Evolutionary conservation across 2,113 vertebrate species (phyloP).

Genomic region (Anseranas semipalmata): DNA sequence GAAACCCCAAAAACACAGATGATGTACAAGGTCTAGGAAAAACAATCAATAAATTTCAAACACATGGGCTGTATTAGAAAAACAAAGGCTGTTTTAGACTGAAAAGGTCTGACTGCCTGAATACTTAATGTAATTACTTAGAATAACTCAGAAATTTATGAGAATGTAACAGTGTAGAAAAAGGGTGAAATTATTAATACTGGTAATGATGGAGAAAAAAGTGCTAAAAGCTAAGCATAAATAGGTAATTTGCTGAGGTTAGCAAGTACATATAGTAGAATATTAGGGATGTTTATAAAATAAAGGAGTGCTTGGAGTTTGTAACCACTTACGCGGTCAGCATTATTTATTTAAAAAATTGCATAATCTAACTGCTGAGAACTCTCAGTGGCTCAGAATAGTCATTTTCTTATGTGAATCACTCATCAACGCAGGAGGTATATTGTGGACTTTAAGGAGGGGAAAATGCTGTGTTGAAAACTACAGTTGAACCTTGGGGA

Average conservation of each 20-base stretch:
- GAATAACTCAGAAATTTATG: not conserved
- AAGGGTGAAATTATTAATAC: not conserved
- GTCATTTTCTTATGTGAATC: not conserved
- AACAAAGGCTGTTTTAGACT: not conserved
- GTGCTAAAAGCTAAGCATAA: not conserved
- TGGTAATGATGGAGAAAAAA: not conserved
- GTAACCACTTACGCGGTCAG: not conserved
- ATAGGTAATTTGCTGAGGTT: not conserved
- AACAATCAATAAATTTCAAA: not conserved
- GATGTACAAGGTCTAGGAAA: not conserved
- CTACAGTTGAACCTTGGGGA: not conserved
- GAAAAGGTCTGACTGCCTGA: not conserved
- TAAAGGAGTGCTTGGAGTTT: not conserved
- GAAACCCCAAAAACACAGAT: fast-evolving
- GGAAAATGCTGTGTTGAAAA: not conserved
- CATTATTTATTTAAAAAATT: not conserved
- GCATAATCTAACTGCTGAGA: not conserved
- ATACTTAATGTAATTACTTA: not conserved
- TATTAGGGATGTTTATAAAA: not conserved
- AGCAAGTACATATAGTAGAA: not conserved
- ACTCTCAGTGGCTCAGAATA: not conserved
- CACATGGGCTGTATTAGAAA: not conserved
- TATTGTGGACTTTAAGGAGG: not conserved
- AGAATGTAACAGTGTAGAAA: not conserved
- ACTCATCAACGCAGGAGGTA: not conserved